Conservation (phyloP, 1,140 invertebrate species). For the Maniola jurtina region DNA sequence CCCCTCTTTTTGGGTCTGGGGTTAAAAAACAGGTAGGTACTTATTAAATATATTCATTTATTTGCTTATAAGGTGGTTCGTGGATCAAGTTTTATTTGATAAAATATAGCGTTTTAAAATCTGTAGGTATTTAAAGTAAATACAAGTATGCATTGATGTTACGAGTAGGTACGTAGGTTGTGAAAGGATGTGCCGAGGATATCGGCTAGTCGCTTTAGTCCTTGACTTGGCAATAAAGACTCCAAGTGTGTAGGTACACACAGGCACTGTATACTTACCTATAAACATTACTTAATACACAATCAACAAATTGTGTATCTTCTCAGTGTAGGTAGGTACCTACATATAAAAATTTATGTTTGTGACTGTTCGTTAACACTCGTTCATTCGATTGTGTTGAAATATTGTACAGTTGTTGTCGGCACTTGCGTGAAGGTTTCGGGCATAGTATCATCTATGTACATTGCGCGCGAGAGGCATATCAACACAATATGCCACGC, state of each 20-base stretch:
- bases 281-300: no score
- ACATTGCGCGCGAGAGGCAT: no score
- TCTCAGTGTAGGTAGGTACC: no score
- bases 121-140: not conserved
- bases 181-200: slow-evolving; percentile 61
- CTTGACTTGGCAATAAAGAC: slow-evolving; percentile 38
- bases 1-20: no score
- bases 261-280: slow-evolving; percentile 8
- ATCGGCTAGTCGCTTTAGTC: slow-evolving; percentile 47
- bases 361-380: no score
- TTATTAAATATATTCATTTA: not conserved
- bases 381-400: no score
- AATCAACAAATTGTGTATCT: not conserved
- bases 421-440: no score
- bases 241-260: not conserved
- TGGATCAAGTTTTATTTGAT: not conserved
- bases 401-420: no score
- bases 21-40: no score
- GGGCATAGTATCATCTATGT: no score
- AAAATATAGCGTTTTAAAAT: not conserved
- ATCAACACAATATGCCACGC: no score
- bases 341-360: no score
- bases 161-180: slow-evolving; percentile 46
- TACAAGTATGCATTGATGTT: slow-evolving; percentile 24
- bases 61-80: not conserved